Evolutionary conservation across 2,888 invertebrate species (phyloP), one percentile per base, ranked within the genome.

Genomic region (Standfussiana lucernea): DNA sequence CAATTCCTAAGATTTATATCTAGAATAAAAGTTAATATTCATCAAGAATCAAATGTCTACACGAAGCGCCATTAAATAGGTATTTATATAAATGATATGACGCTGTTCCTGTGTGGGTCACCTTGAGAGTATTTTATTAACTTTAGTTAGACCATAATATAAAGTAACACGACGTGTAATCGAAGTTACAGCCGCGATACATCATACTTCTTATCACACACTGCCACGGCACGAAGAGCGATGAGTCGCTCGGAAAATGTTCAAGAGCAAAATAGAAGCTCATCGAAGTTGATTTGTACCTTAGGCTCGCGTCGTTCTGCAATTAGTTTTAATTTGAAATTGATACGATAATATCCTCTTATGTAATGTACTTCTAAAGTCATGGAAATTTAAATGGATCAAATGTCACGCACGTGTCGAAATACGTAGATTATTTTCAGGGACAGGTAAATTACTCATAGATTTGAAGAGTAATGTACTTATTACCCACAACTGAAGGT

Each of bases 61-160:
- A 65, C 42, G 62, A 73, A 50, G 18, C 13, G 13, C 24, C 1
- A 50, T 64, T 68, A 56, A 70, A 77, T 77, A 35, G 24, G n/a
- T 70, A 61, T 80, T 61, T 73, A 78, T 21, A 53, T n/a, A 67
- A 53, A 1, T 61, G 32, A 8, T 32, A 21, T n/a, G n/a, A n/a
- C 75, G 28, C 65, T 70, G 70, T 69, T 56, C n/a, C 28, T 80
- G 75, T 32, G 35, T 59, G 28, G 69, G 69, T 83, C 67, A 73
- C 86, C 89, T 89, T 89, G 87, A 86, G 70, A 82, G 83, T 83
- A 81, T 87, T 86, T 86, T 88, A 75, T 59, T 53, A 67, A 53
- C 62, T 32, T 71, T 15, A 73, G 61, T 66, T 37, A 84, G 80
- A 75, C 59, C 59, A 68, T 59, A 75, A 37, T 56, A 79, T 81